phyloP scores from a whole-genome alignment of 53 echinoderm and acorn worm species.

The Crossaster papposus region DNA sequence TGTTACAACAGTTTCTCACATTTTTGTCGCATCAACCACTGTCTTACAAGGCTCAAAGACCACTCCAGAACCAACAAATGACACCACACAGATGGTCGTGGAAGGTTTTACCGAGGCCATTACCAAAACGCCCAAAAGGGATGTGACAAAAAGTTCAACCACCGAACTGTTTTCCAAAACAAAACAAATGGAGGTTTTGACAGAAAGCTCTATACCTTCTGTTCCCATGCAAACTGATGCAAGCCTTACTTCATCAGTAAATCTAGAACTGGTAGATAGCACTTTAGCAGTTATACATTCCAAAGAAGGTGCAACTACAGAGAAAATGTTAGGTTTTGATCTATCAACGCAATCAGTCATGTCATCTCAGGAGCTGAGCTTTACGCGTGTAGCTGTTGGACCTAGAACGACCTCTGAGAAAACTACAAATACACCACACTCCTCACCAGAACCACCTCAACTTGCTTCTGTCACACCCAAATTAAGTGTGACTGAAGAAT shows the following conservation, averaged over 20 bases:
- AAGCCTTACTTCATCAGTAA: background rate
- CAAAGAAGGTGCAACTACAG: background rate
- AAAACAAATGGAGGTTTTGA: conserved; percentile 5
- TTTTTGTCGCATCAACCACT: background rate
- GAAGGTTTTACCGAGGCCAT: background rate
- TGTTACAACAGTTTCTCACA: background rate
- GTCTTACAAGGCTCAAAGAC: background rate
- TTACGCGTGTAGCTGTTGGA: background rate
- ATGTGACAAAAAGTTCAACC: background rate
- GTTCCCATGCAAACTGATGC: conserved; percentile 12
- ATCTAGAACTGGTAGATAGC: background rate
- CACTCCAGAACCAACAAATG: background rate
- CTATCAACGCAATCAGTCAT: background rate
- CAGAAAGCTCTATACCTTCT: background rate
- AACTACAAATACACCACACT: conserved; percentile 1
- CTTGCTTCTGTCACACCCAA: too few relatives aligned
- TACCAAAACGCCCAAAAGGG: background rate
- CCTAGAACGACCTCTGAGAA: background rate
- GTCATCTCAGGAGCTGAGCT: too few relatives aligned
- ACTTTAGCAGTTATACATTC: background rate
- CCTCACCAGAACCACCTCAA: background rate
- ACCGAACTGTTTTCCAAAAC: background rate
- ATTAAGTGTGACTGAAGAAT: too few relatives aligned
- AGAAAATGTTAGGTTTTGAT: background rate
- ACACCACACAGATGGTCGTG: background rate